phyloP scores from a whole-genome alignment of 2,797 vertebrate species.

The Psittacula derbiana region DNA sequence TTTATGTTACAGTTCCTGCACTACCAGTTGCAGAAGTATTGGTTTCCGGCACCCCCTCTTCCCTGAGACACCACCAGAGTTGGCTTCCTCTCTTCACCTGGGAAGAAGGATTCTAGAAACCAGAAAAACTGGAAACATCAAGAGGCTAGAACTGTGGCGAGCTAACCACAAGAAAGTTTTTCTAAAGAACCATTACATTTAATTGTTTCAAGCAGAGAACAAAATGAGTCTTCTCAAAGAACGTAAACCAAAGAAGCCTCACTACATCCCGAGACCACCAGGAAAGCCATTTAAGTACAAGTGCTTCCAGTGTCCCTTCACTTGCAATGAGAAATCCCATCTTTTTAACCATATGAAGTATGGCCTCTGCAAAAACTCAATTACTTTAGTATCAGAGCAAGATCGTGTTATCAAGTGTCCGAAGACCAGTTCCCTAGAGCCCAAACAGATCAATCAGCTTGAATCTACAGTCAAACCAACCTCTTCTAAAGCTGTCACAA shows the following conservation, averaged over 20 bases:
- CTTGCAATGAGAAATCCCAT: constrained; percentile 98
- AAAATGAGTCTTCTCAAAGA: constrained; percentile 88
- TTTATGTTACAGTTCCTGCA: constrained; percentile 65
- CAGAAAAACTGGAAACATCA: constrained; percentile 53
- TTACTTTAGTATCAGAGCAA: constrained; percentile 91
- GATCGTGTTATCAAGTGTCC: constrained; percentile 81
- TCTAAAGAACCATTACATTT: neutral
- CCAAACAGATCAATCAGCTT: constrained; percentile 66
- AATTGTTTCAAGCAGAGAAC: constrained; percentile 47
- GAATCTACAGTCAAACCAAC: constrained; percentile 61
- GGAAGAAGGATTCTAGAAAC: constrained; percentile 17
- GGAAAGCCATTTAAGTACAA: constrained; percentile 98
- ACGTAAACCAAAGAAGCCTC: constrained; percentile 96
- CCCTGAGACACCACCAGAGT: neutral
- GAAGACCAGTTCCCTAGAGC: constrained; percentile 69
- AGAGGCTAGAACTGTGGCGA: neutral
- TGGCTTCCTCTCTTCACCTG: constrained; percentile 28
- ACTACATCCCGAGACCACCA: constrained; percentile 95
- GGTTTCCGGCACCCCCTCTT: neutral
- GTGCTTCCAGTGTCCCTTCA: constrained; percentile 99
- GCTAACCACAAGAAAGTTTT: constrained; percentile 6
- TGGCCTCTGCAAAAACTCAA: constrained; percentile 96
- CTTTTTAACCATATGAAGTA: constrained; percentile 99
- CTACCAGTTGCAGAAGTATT: neutral
- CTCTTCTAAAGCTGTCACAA: constrained; percentile 54